These are phyloP conservation scores for Stenodema calcarata DNA, from an alignment of 2,888 invertebrate genomes.

Conservation along the genomic window DNA sequence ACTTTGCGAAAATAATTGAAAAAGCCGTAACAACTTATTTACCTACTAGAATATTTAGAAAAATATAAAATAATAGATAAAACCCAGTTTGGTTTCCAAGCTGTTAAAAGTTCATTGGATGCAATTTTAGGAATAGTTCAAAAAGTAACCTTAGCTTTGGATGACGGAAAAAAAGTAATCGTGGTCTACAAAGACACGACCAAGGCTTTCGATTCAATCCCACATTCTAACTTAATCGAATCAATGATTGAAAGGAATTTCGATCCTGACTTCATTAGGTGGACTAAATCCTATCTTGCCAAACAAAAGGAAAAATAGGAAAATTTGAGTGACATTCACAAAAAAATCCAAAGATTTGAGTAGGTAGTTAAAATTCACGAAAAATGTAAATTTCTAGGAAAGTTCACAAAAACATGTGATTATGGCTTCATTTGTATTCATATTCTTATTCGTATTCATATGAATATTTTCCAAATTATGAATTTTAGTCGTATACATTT, in stretches of 20 bases:
- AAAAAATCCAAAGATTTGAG: no score
- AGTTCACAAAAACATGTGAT: no score
- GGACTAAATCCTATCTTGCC: neutral
- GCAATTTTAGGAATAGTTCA: neutral
- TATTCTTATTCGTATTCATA: no score
- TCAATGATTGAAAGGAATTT: neutral
- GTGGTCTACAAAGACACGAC: slow-evolving; percentile 17
- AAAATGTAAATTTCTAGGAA: no score
- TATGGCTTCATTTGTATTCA: no score
- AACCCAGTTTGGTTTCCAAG: neutral
- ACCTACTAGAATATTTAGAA: neutral
- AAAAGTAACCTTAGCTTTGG: neutral
- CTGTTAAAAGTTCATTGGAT: neutral
- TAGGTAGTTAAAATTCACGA: no score
- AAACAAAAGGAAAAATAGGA: neutral
- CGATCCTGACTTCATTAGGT: neutral
- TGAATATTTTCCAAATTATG: no score
- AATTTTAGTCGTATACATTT: no score
- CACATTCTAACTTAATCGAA: neutral
- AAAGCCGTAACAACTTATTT: no score
- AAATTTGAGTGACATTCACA: no score
- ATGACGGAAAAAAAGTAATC: slow-evolving; percentile 11
- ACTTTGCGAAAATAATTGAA: no score
- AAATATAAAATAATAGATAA: neutral
- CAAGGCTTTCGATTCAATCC: no score